A percentile compares a stretch with the other conserved stretches of the same genome.
Conservation (phyloP, 2,888 invertebrate species). For the Tenthredo distinguenda region DNA sequence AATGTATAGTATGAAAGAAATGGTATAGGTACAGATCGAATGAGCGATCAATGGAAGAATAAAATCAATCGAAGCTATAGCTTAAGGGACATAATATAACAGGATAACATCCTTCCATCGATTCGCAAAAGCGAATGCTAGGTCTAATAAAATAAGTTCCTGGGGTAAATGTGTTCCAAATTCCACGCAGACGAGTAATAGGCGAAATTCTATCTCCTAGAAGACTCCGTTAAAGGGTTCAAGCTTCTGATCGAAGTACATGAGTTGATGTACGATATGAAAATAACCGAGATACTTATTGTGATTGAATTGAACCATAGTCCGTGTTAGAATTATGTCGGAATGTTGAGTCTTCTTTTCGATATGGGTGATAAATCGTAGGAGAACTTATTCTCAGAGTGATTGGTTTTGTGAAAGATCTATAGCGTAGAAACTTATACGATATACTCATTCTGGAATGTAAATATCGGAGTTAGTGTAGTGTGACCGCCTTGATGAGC, state of each 20-base stretch:
- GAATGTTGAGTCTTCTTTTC: not conserved
- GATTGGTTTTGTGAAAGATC: not conserved
- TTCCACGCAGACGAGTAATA: not conserved
- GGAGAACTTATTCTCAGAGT: not conserved
- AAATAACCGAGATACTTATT: not conserved
- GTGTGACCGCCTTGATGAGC: not conserved
- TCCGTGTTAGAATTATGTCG: not conserved
- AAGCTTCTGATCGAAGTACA: not conserved
- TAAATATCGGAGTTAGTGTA: not conserved
- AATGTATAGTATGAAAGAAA: not conserved
- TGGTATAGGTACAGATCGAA: not conserved
- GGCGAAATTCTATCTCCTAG: not conserved
- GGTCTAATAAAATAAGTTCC: not conserved
- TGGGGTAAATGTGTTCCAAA: not conserved
- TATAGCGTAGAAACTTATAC: not conserved
- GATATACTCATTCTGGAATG: not conserved
- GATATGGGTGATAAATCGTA: not conserved
- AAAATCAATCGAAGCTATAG: not conserved
- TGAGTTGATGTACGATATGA: not conserved
- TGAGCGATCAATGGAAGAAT: not conserved
- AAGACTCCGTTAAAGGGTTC: not conserved
- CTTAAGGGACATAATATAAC: not conserved
- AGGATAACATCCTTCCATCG: not conserved
- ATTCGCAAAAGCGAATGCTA: not conserved
- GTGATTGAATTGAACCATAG: not conserved